Conservation (phyloP, 2,797 vertebrate genomes). For the Falco berigora region DNA sequence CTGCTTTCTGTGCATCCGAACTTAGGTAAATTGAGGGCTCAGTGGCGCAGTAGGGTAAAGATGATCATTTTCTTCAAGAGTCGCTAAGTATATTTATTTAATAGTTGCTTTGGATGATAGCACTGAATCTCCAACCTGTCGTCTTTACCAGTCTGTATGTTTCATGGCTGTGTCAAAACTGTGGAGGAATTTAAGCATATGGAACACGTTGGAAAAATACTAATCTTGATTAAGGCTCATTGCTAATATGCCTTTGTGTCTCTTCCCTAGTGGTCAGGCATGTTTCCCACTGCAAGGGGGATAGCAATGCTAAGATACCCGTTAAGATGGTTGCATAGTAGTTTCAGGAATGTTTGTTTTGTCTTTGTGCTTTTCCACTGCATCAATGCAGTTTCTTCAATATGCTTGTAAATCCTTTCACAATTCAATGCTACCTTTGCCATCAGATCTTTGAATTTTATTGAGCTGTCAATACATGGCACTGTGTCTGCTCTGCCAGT, state of each 20-base stretch:
- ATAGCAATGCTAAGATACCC: no score
- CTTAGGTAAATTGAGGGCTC: neutral
- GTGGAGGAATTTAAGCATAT: neutral
- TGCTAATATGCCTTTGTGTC: neutral
- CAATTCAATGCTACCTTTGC: neutral
- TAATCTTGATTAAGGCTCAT: neutral
- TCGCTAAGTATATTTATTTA: neutral
- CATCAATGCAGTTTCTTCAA: neutral
- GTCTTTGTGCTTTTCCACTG: neutral
- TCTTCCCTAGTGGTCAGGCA: neutral
- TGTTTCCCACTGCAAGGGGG: neutral
- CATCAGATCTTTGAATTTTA: neutral
- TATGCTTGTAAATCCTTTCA: neutral
- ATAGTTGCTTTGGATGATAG: neutral
- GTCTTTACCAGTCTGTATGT: neutral
- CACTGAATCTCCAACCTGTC: neutral
- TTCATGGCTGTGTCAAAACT: neutral
- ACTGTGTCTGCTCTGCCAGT: neutral
- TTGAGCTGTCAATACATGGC: neutral
- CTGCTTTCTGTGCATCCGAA: neutral
- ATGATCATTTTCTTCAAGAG: neutral
- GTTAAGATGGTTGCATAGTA: neutral
- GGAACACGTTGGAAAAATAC: neutral
- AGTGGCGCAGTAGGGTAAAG: rapidly evolving
- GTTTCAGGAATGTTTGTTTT: neutral